Base-by-base conservation (phyloP, 2,797 vertebrate species). In the Siniperca scherzeri region DNA sequence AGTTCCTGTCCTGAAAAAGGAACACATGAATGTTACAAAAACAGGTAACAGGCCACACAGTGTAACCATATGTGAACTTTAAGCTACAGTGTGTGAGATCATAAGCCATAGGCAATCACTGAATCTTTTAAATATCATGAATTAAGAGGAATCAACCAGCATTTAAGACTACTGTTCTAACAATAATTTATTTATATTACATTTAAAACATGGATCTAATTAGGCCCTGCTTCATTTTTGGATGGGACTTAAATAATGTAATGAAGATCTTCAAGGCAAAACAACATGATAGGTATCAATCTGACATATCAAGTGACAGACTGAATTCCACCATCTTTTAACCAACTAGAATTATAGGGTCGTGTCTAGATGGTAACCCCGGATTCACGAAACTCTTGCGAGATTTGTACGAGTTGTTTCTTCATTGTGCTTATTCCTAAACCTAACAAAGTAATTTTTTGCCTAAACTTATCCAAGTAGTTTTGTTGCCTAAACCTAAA, bases 11-110 rank as follows among this genome's bases (percentile, higher is more conserved):
- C 62, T 82, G 42, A 85, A 86, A 72, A 91, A 74, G 74, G 77
- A 90, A 59, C 87, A 85, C 12, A 1, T 78, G 3, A 89, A 90
- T 68, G 50, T 89, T 3, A 91, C 90, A 42, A 84, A 90, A 82
- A 10, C 75, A 77, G 84, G 90, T 86, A 36, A 38, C 17, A 76
- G 27, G 0, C 1, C 25, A 33, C 13, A 40, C 22, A 6, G 3
- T 27, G 7, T 25, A 62, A 33, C 48, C 3, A 25, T 22, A 57
- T 72, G 33, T 50, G 7, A 53, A 70, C 25, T 44, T 11, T 30
- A 75, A 22, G 4, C 19, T 25, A 27, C 27, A n/a, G 3, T 30
- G 10, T 38, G 33, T 55, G 0, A 40, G 52, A 48, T 46, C 3
- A n/a, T 22, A 10, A 25, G 56, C 17, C 2, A 30, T 16, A 30